phyloP scores from a whole-genome alignment of 1,140 invertebrate genomes.

The Acromyrmex charruanus region DNA sequence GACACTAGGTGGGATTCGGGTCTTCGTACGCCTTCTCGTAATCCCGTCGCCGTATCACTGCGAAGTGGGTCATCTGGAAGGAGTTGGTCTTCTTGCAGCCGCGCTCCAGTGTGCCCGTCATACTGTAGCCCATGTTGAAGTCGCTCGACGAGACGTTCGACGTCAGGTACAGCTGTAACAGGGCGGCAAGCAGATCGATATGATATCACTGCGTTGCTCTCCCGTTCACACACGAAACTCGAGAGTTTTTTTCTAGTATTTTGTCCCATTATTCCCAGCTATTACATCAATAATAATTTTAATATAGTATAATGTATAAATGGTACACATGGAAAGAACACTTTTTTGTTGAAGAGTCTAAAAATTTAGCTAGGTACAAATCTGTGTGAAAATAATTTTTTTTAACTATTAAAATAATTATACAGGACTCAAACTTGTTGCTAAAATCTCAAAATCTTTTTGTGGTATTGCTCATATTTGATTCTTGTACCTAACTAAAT shows the following conservation, averaged over 20 bases:
- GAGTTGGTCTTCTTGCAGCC: slow-evolving; percentile 91
- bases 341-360: too few species aligned
- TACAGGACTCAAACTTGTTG: too few species aligned
- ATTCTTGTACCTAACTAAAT: too few species aligned
- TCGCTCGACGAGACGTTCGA: slow-evolving; percentile 93
- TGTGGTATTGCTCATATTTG: too few species aligned
- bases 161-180: slow-evolving; percentile 90
- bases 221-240: neutral
- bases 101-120: slow-evolving; percentile 94
- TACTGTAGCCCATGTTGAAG: slow-evolving; percentile 95
- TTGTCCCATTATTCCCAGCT: neutral
- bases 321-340: neutral
- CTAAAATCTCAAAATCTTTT: too few species aligned
- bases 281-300: neutral
- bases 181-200: slow-evolving; percentile 59
- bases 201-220: slow-evolving; percentile 27
- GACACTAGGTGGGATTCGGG: slow-evolving; percentile 85
- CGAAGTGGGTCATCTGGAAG: slow-evolving; percentile 95
- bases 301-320: neutral
- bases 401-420: too few species aligned
- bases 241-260: neutral
- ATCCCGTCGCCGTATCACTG: slow-evolving; percentile 91
- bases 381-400: too few species aligned
- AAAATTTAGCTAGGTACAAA: too few species aligned
- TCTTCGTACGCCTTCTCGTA: slow-evolving; percentile 86